Evolutionary conservation across 2,888 invertebrate species (phyloP), one percentile per base, ranked within the genome.

Genomic region (Mythimna albipuncta): DNA sequence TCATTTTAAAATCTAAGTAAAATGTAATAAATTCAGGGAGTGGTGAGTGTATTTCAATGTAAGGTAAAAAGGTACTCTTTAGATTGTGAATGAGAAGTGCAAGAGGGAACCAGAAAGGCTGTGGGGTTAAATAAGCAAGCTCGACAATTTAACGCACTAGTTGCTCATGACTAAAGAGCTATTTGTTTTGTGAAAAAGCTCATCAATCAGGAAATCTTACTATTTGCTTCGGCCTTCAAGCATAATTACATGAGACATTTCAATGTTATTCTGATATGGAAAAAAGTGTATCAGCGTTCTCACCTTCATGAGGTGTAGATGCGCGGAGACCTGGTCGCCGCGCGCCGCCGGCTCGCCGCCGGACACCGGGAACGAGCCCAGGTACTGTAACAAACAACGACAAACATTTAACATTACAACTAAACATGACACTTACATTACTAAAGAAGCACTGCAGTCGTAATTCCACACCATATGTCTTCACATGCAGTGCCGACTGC

Each of bases 351-450:
- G 97, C 93, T 97, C 98, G 89, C 97, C 97, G 90, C 97, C 97
- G 88, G 96, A 96, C 92, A 98, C 98, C 91, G 97, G 97, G 96
- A 98, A 98, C 89, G 98, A 98, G 88, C 98, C 98, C 97, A 98
- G 97, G 95, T 98, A 97, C 97, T 97, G 97, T 21, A 97, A 97
- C 91, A 94, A 93, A 89, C 35, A 61, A 54, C 35, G 55, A 11
- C 21, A 55, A 19, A 50, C 11, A 44, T n/a, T 13, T 13, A 4
- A 16, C 11, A 16, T 11, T 10, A 21, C 41, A 9, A 58, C 26
- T 1, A 7, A 16, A 13, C 7, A 57, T 11, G 9, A 13, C 47
- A 6, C 16, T 3, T 26, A 26, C 26, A 26, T 26, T 26, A 26
- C 26, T 26, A 26, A 26, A 26, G 21, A n/a, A 38, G 41, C 32